Evolutionary conservation across 35 echinoderm and acorn worm genomes (phyloP).

Genomic region (Stichopus chloronotus): DNA sequence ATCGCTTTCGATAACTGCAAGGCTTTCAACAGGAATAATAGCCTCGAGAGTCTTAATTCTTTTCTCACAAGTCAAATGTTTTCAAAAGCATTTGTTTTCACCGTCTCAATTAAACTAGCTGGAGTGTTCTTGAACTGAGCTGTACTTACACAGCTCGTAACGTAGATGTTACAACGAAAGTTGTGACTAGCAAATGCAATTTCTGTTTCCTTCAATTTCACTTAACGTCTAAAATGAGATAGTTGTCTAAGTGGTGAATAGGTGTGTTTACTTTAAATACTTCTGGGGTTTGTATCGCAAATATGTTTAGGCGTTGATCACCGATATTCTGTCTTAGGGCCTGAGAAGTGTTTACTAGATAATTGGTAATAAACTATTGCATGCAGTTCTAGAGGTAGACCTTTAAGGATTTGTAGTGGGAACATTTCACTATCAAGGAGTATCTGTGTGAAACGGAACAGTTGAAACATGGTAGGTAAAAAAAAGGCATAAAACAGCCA

Average conservation of each 20-base stretch:
- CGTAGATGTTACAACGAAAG: background rate
- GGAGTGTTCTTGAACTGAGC: background rate
- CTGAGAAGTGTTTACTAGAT: background rate
- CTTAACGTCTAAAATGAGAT: background rate
- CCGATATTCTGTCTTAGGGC: background rate
- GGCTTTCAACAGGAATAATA: conserved; percentile 45
- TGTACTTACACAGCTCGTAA: conserved; percentile 37
- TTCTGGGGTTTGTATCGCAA: conserved; percentile 43
- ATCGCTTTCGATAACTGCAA: background rate
- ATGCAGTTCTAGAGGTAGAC: background rate
- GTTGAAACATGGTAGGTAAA: too few species aligned
- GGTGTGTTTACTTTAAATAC: conserved; percentile 36
- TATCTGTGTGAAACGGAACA: too few species aligned
- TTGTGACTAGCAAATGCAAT: conserved; percentile 32
- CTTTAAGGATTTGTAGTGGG: background rate
- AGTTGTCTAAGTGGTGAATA: background rate
- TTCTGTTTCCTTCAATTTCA: conserved; percentile 16
- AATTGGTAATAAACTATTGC: background rate
- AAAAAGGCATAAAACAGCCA: too few species aligned
- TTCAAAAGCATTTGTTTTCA: conserved; percentile 9
- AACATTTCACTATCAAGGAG: background rate
- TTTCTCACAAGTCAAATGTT: conserved; percentile 35
- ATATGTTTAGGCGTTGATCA: conserved; percentile 40
- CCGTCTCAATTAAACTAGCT: conserved; percentile 30
- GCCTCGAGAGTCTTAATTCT: conserved; percentile 20